Conservation (phyloP, 2,888 invertebrate species). For the Molorchus minor region DNA sequence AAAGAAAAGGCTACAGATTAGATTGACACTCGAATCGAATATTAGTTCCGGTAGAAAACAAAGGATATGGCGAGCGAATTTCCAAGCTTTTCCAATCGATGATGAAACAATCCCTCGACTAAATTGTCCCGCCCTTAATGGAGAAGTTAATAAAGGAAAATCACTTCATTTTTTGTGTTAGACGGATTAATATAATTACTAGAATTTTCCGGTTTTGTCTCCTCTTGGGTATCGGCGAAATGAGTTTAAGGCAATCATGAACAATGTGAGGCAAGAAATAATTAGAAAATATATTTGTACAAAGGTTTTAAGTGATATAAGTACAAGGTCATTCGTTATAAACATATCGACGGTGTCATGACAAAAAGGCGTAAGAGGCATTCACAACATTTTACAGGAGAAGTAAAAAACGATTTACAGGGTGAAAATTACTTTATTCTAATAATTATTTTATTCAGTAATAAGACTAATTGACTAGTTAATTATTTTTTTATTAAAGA, state of each 20-base stretch:
- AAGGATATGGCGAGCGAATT: slow-evolving; percentile 28
- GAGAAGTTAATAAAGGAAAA: slow-evolving; percentile 28
- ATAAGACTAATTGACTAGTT: too few species aligned
- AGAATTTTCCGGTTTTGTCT: slow-evolving; percentile 19
- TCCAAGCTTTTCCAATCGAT: slow-evolving; percentile 47
- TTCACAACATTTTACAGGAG: too few species aligned
- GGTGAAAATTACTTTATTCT: too few species aligned
- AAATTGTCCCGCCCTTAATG: slow-evolving; percentile 27
- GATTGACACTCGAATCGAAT: slow-evolving; percentile 49
- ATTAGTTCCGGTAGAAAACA: slow-evolving; percentile 50
- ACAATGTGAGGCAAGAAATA: too few species aligned
- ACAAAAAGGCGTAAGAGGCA: too few species aligned
- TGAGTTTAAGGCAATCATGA: slow-evolving; percentile 27
- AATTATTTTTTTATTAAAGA: too few species aligned
- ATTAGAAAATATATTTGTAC: too few species aligned
- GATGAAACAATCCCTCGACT: slow-evolving; percentile 45
- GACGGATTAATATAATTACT: slow-evolving; percentile 22
- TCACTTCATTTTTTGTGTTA: slow-evolving; percentile 15
- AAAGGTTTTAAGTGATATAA: too few species aligned
- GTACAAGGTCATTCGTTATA: too few species aligned
- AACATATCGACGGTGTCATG: too few species aligned
- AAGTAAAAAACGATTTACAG: too few species aligned
- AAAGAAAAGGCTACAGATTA: slow-evolving; percentile 37
- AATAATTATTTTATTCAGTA: too few species aligned
- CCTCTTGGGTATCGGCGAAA: slow-evolving; percentile 8